Percentiles rank a stretch among this genome's conserved stretches.
These are phyloP conservation scores for Ischnura elegans DNA, from an alignment of 2,888 invertebrate species.

Conservation along the genomic window DNA sequence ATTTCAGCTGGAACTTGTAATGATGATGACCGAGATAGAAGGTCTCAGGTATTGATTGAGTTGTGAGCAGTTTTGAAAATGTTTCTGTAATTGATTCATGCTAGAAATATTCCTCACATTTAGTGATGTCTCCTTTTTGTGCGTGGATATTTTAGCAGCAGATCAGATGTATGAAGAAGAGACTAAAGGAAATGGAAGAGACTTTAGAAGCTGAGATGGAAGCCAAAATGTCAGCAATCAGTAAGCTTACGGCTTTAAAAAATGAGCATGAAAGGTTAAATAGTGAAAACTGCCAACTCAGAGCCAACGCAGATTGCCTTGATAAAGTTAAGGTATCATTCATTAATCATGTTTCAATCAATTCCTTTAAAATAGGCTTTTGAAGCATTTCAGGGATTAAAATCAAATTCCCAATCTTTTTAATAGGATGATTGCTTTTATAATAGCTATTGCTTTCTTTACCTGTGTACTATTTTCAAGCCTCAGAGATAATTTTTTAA, in stretches of 20 bases:
- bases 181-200: background rate
- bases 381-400: background rate
- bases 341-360: too few relatives aligned
- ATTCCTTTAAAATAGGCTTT: too few relatives aligned
- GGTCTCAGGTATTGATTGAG: background rate
- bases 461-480: too few relatives aligned
- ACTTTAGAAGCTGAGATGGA: background rate
- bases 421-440: background rate
- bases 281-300: background rate
- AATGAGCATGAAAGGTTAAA: background rate
- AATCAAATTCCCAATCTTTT: background rate
- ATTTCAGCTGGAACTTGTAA: background rate
- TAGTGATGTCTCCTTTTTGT: background rate
- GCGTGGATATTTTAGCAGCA: slow-evolving; percentile 29
- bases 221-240: background rate
- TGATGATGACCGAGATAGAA: background rate
- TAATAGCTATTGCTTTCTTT: too few relatives aligned
- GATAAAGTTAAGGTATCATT: slow-evolving; percentile 19
- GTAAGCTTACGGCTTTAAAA: background rate
- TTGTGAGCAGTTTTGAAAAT: background rate
- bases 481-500: too few relatives aligned
- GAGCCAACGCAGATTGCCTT: background rate
- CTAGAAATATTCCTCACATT: background rate
- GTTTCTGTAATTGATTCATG: background rate
- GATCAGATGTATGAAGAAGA: background rate